Evolutionary conservation across 2,888 invertebrate species (phyloP), one percentile per base, ranked within the genome.

Genomic region (Digitonthophagus gazella): DNA sequence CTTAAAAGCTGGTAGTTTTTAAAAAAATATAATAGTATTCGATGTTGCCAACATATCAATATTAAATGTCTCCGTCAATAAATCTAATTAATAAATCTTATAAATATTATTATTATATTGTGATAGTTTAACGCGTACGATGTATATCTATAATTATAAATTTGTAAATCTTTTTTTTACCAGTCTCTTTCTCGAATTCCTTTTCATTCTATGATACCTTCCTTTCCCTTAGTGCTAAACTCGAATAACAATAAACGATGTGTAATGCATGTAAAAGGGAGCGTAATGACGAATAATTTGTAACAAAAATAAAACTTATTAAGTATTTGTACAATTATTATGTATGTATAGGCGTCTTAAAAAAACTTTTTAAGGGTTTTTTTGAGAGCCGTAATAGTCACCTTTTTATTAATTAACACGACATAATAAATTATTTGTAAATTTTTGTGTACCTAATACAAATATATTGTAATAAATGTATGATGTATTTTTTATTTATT

Each of bases 31-130:
- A 74, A 72, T 77, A 78, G 76, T 77, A 74, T 79, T 81, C 76
- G 80, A 76, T 80, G 81, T 81, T 80, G 78, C 79, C 79, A 76
- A 82, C 81, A 82, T 82, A 82, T 81, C 81, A 82, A 70, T 72
- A 71, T 74, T 71, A 69, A 67, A 72, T 44, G 28, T 44, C 28
- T 44, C 28, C 28, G 28, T 44, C 28, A 61, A 20, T 61, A 61
- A 61, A 61, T 61, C 19, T 61, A 18, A 19, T 16, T 61, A 61
- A 19, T 14, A 20, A 61, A 61, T 20, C n/a, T 61, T 16, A 19
- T 16, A n/a, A 57, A 57, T 57, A 44, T 44, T 44, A 55, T 65
- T 22, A 67, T 68, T 65, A 68, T 20, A 61, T 61, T 61, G 61
- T 61, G 61, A 61, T 61, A 61, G 61, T 19, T 61, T 61, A 44